Percentiles rank a stretch among this genome's conserved stretches.
Evolutionary conservation across 2,888 invertebrate genomes (phyloP).

Genomic region (Thumatha senex): DNA sequence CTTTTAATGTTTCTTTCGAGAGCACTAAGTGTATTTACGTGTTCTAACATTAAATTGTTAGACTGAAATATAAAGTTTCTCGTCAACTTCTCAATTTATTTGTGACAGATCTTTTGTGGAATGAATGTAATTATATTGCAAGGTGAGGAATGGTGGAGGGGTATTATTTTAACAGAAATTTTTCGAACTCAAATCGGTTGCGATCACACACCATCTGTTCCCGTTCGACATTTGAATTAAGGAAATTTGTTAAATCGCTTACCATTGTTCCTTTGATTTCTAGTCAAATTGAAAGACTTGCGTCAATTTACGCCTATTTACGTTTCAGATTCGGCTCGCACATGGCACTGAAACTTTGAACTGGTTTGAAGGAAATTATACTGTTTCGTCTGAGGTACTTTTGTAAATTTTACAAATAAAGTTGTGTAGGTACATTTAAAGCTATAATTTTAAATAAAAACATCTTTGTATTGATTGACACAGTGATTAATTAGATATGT

Average conservation of each 20-base stretch:
- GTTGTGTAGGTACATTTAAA: slow-evolving; percentile 8
- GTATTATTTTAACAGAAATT: slow-evolving; percentile 57
- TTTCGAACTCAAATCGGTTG: slow-evolving; percentile 52
- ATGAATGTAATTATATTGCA: slow-evolving; percentile 54
- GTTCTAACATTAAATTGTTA: slow-evolving; percentile 37
- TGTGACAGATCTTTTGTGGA: slow-evolving; percentile 47
- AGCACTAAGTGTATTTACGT: slow-evolving; percentile 44
- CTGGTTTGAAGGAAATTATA: slow-evolving; percentile 20
- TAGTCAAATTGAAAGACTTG: slow-evolving; percentile 45
- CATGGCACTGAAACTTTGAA: slow-evolving; percentile 15
- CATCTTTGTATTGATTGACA: too few species aligned
- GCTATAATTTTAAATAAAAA: slow-evolving; percentile 1
- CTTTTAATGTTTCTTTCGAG: slow-evolving; percentile 21
- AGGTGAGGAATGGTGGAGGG: slow-evolving; percentile 38
- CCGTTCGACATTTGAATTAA: slow-evolving; percentile 60
- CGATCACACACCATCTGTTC: slow-evolving; percentile 62
- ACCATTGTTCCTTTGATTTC: slow-evolving; percentile 57
- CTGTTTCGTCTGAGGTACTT: slow-evolving; percentile 18
- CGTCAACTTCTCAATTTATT: slow-evolving; percentile 54
- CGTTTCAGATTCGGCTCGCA: slow-evolving; percentile 21
- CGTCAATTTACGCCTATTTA: slow-evolving; percentile 21
- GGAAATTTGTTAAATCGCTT: slow-evolving; percentile 63
- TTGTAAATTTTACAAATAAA: slow-evolving; percentile 14
- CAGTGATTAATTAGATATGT: too few species aligned
- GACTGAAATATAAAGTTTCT: slow-evolving; percentile 22